Evolutionary conservation across 2,888 invertebrate genomes (phyloP).

Genomic region (Drosophila koepferae): DNA sequence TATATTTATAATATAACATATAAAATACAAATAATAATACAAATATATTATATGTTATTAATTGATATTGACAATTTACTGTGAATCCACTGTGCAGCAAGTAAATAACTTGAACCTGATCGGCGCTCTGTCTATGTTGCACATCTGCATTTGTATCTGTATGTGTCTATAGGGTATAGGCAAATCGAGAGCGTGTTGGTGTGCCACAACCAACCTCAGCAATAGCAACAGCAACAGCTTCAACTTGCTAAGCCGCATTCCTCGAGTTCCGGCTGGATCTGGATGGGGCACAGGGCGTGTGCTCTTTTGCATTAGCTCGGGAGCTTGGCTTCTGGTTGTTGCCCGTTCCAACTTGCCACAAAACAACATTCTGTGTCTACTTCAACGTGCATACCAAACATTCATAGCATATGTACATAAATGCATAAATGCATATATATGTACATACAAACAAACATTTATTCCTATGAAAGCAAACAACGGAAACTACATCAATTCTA

Average conservation of each 20-base stretch:
- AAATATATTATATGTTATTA: background rate
- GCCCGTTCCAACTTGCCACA: slow-evolving; percentile 53
- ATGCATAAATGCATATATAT: background rate
- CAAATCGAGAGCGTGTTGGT: slow-evolving; percentile 29
- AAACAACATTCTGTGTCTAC: slow-evolving; percentile 36
- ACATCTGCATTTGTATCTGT: slow-evolving; percentile 53
- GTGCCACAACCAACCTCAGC: slow-evolving; percentile 27
- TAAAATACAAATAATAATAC: no score
- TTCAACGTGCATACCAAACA: slow-evolving; percentile 41
- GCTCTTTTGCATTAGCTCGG: slow-evolving; percentile 46
- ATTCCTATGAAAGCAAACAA: background rate
- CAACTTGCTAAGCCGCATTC: slow-evolving; percentile 75
- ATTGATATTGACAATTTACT: background rate
- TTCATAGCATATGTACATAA: slow-evolving; percentile 12
- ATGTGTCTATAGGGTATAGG: slow-evolving; percentile 15
- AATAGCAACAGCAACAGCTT: slow-evolving; percentile 40
- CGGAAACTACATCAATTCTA: background rate
- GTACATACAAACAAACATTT: background rate
- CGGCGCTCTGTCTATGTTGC: slow-evolving; percentile 53
- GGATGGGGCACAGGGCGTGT: slow-evolving; percentile 44
- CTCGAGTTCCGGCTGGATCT: slow-evolving; percentile 53
- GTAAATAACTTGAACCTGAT: slow-evolving; percentile 58
- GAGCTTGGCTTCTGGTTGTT: slow-evolving; percentile 21
- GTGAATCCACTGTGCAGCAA: slow-evolving; percentile 38
- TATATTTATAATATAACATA: background rate